Base-by-base conservation (phyloP, 2,113 vertebrate species). In the Callionymus lyra region DNA sequence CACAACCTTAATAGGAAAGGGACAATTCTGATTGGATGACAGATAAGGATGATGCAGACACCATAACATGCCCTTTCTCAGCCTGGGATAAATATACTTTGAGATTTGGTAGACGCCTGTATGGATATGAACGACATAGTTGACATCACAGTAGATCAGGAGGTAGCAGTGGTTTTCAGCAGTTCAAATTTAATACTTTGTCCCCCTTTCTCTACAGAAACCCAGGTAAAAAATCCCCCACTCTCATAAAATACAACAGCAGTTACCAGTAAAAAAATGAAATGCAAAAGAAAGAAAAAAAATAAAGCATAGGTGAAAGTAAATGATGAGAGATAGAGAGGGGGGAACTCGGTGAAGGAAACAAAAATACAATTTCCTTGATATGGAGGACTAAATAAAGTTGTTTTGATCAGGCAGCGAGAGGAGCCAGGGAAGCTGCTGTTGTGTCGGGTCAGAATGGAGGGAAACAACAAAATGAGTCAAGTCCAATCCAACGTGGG, bases 221-320 rank as follows among this genome's bases (percentile, higher is more conserved):
- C 90, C 90, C 90, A 93, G 90, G 88, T 93, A 92, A 93, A 94
- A 84, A 82, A 82, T 77, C 70, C 75, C 76, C 91, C 87, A 84
- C 90, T 87, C 87, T 87, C 90, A 90, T 94, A 95, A 95, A 97
- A 93, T 92, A 93, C 90, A 92, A 91, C 89, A 94, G 93, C 89
- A 87, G 89, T 91, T 89, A 88, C 77, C 68, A 89, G 88, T 93
- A 90, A 90, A 91, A 91, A 92, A 92, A 92, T 91, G 90, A 91
- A 74, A 66, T 70, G 70, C 66, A 77, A 63, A 59, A 62, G 59
- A 53, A 60, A 46, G 51, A 56, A 48, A 56, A 61, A 51, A 53
- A 51, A 63, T 54, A 74, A 69, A 74, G 52, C 55, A 63, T 46
- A 52, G 46, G 44, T 36, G 60, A 48, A 65, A 63, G 45, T 16